Percentiles rank a stretch among this genome's conserved stretches.
Conservation (phyloP, 2,113 vertebrate genomes). For the Tursiops truncatus region DNA sequence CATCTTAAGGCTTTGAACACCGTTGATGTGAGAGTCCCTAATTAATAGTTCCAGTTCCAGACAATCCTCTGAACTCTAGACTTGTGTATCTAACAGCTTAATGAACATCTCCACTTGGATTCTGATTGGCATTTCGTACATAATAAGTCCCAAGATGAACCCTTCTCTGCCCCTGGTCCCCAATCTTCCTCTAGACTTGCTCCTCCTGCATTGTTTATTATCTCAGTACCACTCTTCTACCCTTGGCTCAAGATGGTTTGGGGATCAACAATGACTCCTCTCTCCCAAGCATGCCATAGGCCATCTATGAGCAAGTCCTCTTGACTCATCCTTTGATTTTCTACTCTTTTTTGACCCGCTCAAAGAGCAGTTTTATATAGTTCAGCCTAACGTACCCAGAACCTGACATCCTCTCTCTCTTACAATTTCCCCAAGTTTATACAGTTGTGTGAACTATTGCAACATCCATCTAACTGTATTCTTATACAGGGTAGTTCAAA, state of each 20-base stretch:
- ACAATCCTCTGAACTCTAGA: neutral
- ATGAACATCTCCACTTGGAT: neutral
- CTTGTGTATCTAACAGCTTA: neutral
- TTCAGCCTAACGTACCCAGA: neutral
- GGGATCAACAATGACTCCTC: neutral
- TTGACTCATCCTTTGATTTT: conserved; percentile 20
- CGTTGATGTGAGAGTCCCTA: neutral
- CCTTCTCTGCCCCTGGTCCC: neutral
- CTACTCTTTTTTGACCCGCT: neutral
- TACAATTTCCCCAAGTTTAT: neutral
- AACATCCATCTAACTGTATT: neutral
- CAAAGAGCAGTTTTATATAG: neutral
- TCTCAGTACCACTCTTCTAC: neutral
- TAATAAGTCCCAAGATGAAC: neutral
- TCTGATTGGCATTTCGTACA: neutral
- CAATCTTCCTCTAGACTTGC: neutral
- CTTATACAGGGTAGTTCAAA: neutral
- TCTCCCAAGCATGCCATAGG: neutral
- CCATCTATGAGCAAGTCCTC: neutral
- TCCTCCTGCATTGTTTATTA: neutral
- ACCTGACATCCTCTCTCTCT: neutral
- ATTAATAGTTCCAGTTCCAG: conserved; percentile 17
- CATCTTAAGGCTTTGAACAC: neutral
- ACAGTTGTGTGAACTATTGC: neutral
- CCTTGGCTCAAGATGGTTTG: neutral